Percentiles rank a stretch among this genome's conserved stretches.
These are phyloP conservation scores for Gavialis gangeticus DNA, from an alignment of 2,113 vertebrate genomes.

Conservation along the genomic window DNA sequence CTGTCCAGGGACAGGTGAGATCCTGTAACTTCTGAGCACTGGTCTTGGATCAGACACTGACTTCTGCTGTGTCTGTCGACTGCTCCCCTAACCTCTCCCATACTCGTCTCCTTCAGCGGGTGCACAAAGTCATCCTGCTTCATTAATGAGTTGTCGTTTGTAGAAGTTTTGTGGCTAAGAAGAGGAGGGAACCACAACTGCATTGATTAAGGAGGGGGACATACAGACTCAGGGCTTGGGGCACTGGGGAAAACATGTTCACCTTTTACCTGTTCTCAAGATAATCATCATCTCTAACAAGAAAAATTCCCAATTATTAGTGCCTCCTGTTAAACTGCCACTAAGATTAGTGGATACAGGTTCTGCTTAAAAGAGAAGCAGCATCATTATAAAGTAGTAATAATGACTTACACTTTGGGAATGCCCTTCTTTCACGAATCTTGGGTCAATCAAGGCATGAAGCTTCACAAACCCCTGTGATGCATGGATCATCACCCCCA, in stretches of 20 bases:
- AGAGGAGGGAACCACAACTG: not conserved
- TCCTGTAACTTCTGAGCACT: not conserved
- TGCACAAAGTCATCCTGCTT: rapidly evolving
- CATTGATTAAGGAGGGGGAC: not conserved
- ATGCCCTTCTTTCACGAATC: not conserved
- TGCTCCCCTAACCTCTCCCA: not conserved
- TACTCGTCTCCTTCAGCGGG: not conserved
- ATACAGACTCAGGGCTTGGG: not conserved
- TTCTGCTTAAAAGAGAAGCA: not conserved
- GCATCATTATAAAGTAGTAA: not conserved
- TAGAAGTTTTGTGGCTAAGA: not conserved
- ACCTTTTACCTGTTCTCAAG: not conserved
- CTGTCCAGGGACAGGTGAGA: not conserved
- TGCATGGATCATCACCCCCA: not conserved
- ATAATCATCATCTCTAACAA: not conserved
- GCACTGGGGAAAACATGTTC: not conserved
- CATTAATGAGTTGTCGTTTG: rapidly evolving
- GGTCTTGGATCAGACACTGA: not conserved
- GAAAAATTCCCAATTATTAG: not conserved
- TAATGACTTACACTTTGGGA: not conserved
- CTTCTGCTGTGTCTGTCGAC: not conserved
- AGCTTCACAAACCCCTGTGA: rapidly evolving
- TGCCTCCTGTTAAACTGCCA: not conserved
- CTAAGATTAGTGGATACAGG: not conserved
- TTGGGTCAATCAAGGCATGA: rapidly evolving